Percentiles rank a stretch among this genome's conserved stretches.
phyloP scores from a whole-genome alignment of 2,888 invertebrate species.

The Synanthedon formicaeformis region DNA sequence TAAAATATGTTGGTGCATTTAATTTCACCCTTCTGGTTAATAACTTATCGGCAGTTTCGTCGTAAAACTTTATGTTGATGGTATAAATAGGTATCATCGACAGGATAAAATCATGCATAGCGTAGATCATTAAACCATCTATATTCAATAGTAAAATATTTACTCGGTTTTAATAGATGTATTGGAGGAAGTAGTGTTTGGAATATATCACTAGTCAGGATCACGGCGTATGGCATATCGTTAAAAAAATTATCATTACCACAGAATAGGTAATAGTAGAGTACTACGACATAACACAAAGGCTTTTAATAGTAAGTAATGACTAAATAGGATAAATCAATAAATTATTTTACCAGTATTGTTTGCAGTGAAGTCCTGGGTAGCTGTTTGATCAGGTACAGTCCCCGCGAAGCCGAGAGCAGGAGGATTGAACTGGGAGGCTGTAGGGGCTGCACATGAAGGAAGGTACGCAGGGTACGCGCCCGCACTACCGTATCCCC shows the following conservation, averaged over 20 bases:
- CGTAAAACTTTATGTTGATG: too few relatives aligned
- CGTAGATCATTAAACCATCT: too few relatives aligned
- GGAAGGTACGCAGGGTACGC: conserved; percentile 89
- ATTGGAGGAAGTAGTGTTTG: too few relatives aligned
- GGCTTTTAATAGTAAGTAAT: background rate
- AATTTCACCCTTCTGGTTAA: conserved; percentile 59
- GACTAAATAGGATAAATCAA: background rate
- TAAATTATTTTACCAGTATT: conserved; percentile 55
- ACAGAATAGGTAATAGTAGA: too few relatives aligned
- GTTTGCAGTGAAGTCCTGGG: conserved; percentile 71
- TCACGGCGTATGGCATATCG: too few relatives aligned
- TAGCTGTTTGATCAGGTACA: conserved; percentile 73
- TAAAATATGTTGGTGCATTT: conserved; percentile 59
- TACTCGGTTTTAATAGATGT: too few relatives aligned
- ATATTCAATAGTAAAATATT: too few relatives aligned
- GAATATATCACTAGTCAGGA: too few relatives aligned
- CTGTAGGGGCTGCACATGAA: conserved; percentile 80
- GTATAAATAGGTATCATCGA: too few relatives aligned
- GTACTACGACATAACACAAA: too few relatives aligned
- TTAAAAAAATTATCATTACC: too few relatives aligned
- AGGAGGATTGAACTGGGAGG: conserved; percentile 79
- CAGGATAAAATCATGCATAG: too few relatives aligned
- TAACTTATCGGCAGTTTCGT: conserved; percentile 27
- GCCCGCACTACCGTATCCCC: conserved; percentile 89
- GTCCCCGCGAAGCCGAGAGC: conserved; percentile 79